Conservation (phyloP, 2,797 vertebrate genomes). For the Fringilla coelebs region DNA sequence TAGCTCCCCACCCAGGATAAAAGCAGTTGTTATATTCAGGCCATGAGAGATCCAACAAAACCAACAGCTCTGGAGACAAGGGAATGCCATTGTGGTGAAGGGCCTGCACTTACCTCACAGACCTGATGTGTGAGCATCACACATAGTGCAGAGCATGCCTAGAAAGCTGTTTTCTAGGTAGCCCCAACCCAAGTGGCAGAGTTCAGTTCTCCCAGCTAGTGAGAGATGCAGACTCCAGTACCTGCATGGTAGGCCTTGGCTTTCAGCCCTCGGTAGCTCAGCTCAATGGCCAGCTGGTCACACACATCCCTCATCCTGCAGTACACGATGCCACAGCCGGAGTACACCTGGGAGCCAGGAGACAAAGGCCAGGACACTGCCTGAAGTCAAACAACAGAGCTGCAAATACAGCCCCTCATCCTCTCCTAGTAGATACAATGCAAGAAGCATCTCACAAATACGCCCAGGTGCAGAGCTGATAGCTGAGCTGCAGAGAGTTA, state of each 20-base stretch:
- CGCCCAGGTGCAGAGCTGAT: not conserved
- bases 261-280: conserved; percentile 85
- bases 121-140: not conserved
- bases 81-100: not conserved
- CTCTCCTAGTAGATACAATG: not conserved
- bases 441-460: not conserved
- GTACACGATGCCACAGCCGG: conserved; percentile 92
- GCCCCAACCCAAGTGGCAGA: not conserved
- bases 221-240: conserved; percentile 51
- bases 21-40: not conserved
- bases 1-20: not conserved
- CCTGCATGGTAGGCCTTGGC: conserved; percentile 96
- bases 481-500: not conserved
- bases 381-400: not conserved
- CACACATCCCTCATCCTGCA: conserved; percentile 93
- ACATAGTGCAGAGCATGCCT: not conserved
- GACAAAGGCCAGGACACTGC: not conserved
- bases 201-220: not conserved
- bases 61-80: not conserved
- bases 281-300: conserved; percentile 88
- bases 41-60: not conserved
- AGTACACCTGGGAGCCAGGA: conserved; percentile 73
- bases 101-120: not conserved
- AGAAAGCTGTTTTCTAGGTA: not conserved
- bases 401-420: not conserved